A percentile compares a stretch with the other conserved stretches of the same genome.
phyloP scores from a whole-genome alignment of 2,797 vertebrate species.

The Capromys pilorides region DNA sequence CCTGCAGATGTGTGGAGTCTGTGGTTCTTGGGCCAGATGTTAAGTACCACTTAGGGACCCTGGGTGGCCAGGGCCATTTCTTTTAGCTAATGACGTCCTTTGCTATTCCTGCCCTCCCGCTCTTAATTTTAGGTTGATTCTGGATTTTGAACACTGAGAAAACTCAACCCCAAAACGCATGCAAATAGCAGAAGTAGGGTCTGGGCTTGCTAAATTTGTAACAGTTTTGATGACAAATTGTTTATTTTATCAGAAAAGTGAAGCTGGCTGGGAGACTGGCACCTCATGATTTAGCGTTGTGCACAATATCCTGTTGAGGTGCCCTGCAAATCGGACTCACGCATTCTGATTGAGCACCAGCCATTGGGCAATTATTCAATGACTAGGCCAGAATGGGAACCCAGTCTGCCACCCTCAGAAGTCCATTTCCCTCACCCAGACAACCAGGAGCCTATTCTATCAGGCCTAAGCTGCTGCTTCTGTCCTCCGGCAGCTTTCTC shows the following conservation, averaged over 20 bases:
- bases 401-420: neutral
- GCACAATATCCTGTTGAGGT: neutral
- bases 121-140: neutral
- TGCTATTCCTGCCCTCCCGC: neutral
- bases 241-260: neutral
- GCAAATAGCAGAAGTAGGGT: neutral
- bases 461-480: neutral
- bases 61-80: constrained; percentile 8
- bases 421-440: neutral
- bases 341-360: neutral
- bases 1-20: constrained; percentile 39
- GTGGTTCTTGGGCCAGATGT: constrained; percentile 27
- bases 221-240: neutral
- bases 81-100: neutral
- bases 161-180: neutral
- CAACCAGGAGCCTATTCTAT: neutral
- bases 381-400: neutral
- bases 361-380: neutral
- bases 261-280: neutral
- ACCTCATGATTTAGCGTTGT: neutral
- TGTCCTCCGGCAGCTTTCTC: neutral
- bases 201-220: neutral
- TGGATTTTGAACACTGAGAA: neutral
- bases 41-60: neutral
- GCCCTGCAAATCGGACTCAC: neutral